Evolutionary conservation across 2,888 invertebrate species (phyloP).

Genomic region (Auanema freiburgensis): DNA sequence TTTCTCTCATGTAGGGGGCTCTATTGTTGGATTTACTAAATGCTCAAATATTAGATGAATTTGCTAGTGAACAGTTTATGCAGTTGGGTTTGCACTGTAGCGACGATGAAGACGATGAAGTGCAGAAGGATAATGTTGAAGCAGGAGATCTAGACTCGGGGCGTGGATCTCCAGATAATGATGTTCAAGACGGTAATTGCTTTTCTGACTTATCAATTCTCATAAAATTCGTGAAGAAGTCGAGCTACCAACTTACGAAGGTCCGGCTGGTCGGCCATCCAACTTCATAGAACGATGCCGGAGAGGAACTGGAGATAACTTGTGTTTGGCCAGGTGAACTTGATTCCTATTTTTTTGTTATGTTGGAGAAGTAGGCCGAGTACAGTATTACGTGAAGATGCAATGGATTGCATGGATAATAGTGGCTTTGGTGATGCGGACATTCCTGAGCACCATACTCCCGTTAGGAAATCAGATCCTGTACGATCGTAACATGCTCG

Average conservation of each 20-base stretch:
- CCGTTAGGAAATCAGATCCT: constrained; percentile 1
- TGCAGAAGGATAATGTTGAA: neutral
- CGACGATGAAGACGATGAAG: neutral
- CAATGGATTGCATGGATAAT: neutral
- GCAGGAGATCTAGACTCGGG: constrained; percentile 5
- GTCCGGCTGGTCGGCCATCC: constrained; percentile 5
- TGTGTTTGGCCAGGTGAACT: too few relatives aligned
- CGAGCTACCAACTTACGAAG: constrained; percentile 1
- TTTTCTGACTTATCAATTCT: neutral
- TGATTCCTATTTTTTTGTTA: neutral
- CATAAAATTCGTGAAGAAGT: neutral
- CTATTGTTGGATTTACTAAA: constrained; percentile 28
- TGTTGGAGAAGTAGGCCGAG: constrained; percentile 10
- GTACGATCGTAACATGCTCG: neutral
- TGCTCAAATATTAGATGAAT: constrained; percentile 15
- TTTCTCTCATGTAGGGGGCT: constrained; percentile 20
- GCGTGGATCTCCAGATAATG: constrained; percentile 5
- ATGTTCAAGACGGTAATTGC: neutral
- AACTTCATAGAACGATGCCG: constrained; percentile 4
- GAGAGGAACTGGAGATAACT: constrained; percentile 6
- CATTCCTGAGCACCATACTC: neutral
- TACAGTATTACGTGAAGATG: constrained; percentile 6
- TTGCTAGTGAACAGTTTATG: constrained; percentile 8
- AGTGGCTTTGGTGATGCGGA: constrained; percentile 6
- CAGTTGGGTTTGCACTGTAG: neutral